Evolutionary conservation across 2,797 vertebrate species (phyloP), one percentile per base, ranked within the genome.

Genomic region (Diplodus puntazzo): DNA sequence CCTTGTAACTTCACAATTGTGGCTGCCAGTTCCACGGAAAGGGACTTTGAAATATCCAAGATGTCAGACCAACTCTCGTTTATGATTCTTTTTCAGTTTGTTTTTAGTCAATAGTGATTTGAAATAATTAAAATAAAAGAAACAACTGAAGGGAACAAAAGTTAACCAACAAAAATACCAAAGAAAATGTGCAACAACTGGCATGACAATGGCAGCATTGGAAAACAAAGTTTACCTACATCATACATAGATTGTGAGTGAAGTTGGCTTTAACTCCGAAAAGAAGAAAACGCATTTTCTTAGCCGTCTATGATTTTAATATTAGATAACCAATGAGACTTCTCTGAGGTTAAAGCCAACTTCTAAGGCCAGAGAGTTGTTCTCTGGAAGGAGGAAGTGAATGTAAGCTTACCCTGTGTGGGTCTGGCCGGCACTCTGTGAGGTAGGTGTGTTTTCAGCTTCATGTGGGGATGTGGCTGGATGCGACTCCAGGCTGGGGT

Each of bases 381-480:
- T 60, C 77, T 60, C 75, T 79, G 69, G 48, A 21, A 16, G 50
- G 71, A 59, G 21, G 45, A 55, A 65, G 25, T 63, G 55, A 34
- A 70, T 45, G 10, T 46, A 57, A 67, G 72, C 96, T 97, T 96
- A 99, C 98, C 96, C 84, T 14, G 95, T 91, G 81, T 95, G 94
- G 21, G 89, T 87, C 72, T 93, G 80, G 73, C 90, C 84, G 85
- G 94, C 84, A 74, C 92, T 95, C 88, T 96, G 91, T 96, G 98
- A 99, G 98, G 97, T 99, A 98, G 98, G 94, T 92, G 94, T 73
- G 93, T 93, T 95, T 92, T 96, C 95, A 93, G 89, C 93, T 93
- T 97, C 96, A 91, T 97, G 94, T 90, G 79, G 91, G 49, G 82
- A 58, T 69, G 82, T 46, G 85, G 79, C 87, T 77, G 90, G 80